Evolutionary conservation across 2,113 vertebrate species (phyloP), one percentile per base, ranked within the genome.

Genomic region (Butastur rufipennis): DNA sequence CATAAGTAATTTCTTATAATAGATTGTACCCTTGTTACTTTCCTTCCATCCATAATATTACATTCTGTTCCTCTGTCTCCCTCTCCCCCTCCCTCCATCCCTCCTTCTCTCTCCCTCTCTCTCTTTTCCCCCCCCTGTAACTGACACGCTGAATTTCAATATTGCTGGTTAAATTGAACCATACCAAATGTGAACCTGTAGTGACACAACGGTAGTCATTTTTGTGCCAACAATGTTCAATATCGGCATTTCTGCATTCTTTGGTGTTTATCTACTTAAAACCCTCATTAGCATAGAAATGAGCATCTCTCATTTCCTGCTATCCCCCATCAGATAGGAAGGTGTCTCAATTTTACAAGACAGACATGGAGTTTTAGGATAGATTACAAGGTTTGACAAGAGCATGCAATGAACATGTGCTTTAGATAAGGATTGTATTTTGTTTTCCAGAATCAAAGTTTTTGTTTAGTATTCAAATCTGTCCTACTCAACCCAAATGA

Each of bases 1-100:
- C 63, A 81, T 79, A 93, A 93, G 38, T 56, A 92, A 96, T 97
- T 97, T 95, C 56, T 88, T 75, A 70, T 91, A 91, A 97, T 95
- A 97, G 75, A 90, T 92, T 96, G 31, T 93, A 86, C 13, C 80
- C 90, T 90, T 94, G 66, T 92, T 88, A 77, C 45, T 55, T 94
- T 89, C 65, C 87, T 97, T 95, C 40, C 65, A 77, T 90, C 70
- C 65, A 23, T 56, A 83, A 91, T 91, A 78, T 67, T 59, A 84
- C 53, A 90, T 77, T 96, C 53, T 71, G 16, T 73, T 92, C 10
- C 19, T 27, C 63, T 85, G 19, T 59, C 10, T 36, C 19, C 26
- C 7, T 16, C 42, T 3, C 16, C 4, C 32, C 21, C 10, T 11
- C 6, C 10, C 12, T 26, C 31, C 27, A n/a, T 67, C 16, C 13